Base-by-base conservation (phyloP, 2,113 vertebrate species). In the Lepus americanus region DNA sequence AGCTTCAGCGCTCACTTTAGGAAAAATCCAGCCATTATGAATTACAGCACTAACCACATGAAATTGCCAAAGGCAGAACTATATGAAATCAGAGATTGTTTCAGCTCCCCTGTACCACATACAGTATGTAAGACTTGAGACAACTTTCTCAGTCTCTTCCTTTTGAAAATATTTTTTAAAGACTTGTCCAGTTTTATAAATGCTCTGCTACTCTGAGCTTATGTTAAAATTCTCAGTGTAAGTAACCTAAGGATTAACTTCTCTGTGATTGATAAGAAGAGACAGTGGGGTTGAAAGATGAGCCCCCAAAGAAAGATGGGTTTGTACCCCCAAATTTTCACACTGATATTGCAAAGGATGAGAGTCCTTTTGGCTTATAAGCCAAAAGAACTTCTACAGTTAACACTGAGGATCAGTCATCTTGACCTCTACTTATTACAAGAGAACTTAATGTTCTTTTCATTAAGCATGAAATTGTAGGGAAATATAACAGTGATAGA, bases 401-500 rank as follows among this genome's bases (percentile, higher is more conserved):
- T 17, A 59, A 59, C 55, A 59, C 4, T 12, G 4, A 59, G 17
- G 55, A 59, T 17, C 55, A 59, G 5, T 59, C 55, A 59, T 59
- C 55, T 59, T 59, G 12, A 59, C 13, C 55, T 59, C 6, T 31
- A 80, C 79, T 79, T 89, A 80, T 64, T 27, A 86, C 33, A 64
- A 12, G 25, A 85, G 27, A 89, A 70, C 55, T 16, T 44, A 85
- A 53, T 9, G 9, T 78, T 73, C 78, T 86, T 76, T 73, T 16
- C 88, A 95, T 72, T 29, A 29, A 83, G 55, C 49, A 93, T 27
- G n/a, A 31, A 23, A 51, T 94, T 74, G 33, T 78, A 93, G 91
- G 33, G 95, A 95, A 97, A 96, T 9, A 0, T 17, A 96, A 97
- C 95, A 97, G 94, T 78, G 84, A 90, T 79, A 9, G 20, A 92